These are phyloP conservation scores for Synergus umbraculus DNA, from an alignment of 2,888 invertebrate species.

Conservation along the genomic window DNA sequence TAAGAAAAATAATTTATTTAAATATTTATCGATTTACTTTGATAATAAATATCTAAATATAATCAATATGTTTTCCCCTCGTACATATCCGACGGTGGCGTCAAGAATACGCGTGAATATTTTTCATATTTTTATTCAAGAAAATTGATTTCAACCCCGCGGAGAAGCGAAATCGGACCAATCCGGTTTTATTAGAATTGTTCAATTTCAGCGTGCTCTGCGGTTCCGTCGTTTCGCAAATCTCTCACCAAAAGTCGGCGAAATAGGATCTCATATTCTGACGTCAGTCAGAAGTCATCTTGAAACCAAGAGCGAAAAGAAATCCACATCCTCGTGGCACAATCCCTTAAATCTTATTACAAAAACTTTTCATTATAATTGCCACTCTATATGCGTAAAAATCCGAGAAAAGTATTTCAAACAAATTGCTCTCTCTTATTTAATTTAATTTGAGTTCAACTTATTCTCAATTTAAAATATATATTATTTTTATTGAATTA, in stretches of 20 bases:
- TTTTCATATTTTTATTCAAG: slow-evolving; percentile 44
- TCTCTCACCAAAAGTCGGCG: slow-evolving; percentile 24
- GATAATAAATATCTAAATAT: not conserved
- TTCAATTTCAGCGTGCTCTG: slow-evolving; percentile 61
- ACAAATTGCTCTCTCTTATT: not conserved
- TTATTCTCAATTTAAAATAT: not conserved
- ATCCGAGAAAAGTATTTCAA: not conserved
- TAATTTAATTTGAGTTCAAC: not conserved
- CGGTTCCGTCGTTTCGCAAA: slow-evolving; percentile 59
- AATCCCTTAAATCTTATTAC: slow-evolving; percentile 7
- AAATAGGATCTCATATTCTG: slow-evolving; percentile 31
- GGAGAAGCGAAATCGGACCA: slow-evolving; percentile 43
- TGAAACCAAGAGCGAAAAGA: slow-evolving; percentile 13
- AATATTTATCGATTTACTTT: not conserved
- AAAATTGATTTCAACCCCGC: slow-evolving; percentile 50
- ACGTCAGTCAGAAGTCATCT: not conserved
- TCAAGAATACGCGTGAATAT: slow-evolving; percentile 11
- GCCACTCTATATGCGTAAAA: not conserved
- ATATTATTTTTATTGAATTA: not conserved
- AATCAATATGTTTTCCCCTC: not conserved
- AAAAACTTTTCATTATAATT: slow-evolving; percentile 31
- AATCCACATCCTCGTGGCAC: slow-evolving; percentile 7
- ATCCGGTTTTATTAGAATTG: slow-evolving; percentile 68
- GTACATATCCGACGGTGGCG: not conserved
- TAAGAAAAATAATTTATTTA: too few species aligned